phyloP scores from a whole-genome alignment of 64 coral and sea anemone genomes.

The Porites lutea region DNA sequence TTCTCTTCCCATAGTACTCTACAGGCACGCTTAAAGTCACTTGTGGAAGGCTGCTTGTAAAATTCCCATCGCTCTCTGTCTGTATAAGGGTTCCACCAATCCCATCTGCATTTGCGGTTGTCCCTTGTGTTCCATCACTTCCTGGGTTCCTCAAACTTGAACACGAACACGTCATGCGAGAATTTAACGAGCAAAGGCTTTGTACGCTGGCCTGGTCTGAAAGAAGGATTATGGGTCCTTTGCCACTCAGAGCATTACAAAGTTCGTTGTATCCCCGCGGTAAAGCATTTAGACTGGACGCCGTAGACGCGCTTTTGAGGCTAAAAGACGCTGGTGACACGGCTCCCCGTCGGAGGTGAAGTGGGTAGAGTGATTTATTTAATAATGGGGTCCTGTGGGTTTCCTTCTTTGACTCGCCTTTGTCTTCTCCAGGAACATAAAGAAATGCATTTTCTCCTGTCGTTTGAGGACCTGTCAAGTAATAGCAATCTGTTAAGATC shows the following conservation, averaged over 20 bases:
- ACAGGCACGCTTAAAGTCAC: conserved; percentile 14
- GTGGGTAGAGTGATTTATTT: conserved; percentile 52
- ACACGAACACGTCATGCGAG: conserved; percentile 76
- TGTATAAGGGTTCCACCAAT: neutral
- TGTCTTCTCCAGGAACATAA: neutral
- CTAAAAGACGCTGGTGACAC: conserved; percentile 87
- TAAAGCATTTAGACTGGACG: conserved; percentile 70
- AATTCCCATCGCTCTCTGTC: conserved; percentile 9
- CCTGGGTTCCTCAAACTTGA: conserved; percentile 39
- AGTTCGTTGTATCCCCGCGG: conserved; percentile 65
- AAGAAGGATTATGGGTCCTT: conserved; percentile 84
- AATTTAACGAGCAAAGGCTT: conserved; percentile 76
- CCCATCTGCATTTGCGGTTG: neutral
- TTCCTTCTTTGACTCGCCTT: conserved; percentile 11
- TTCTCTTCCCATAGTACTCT: conserved; percentile 8
- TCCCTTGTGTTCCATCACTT: conserved; percentile 27
- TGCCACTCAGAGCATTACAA: conserved; percentile 35
- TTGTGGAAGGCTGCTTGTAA: neutral
- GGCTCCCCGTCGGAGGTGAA: conserved; percentile 84
- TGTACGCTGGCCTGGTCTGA: conserved; percentile 80
- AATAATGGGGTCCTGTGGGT: neutral
- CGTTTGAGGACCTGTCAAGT: neutral
- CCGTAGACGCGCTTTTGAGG: conserved; percentile 87
- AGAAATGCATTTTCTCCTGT: conserved; percentile 19
- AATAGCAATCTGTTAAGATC: neutral